Conservation (phyloP, 1,140 invertebrate genomes). For the Tetranychus cinnabarinus region DNA sequence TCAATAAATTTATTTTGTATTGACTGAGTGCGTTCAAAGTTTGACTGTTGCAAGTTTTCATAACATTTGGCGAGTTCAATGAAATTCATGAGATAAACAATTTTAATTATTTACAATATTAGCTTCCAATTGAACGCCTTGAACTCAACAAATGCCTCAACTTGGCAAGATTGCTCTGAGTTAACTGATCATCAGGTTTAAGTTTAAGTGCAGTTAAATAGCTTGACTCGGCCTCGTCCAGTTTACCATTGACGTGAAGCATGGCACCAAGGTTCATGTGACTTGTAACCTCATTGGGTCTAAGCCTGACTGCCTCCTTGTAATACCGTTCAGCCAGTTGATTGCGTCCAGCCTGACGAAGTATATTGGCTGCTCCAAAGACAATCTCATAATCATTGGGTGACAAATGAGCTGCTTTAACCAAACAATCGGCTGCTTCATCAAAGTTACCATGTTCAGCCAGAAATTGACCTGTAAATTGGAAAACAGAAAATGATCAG, state of each 20-base stretch:
- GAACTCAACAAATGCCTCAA: slow-evolving; percentile 26
- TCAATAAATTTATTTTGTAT: no score
- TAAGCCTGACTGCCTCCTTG: slow-evolving; percentile 37
- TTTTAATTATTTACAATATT: no score
- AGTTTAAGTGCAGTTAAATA: slow-evolving; percentile 56
- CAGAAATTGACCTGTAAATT: slow-evolving; percentile 53
- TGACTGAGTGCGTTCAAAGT: no score
- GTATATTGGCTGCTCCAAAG: slow-evolving; percentile 58
- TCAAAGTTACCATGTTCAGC: slow-evolving; percentile 42
- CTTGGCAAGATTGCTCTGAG: slow-evolving; percentile 63
- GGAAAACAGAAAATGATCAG: background rate
- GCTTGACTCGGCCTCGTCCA: slow-evolving; percentile 50
- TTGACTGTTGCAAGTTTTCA: no score
- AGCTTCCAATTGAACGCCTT: background rate
- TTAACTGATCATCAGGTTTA: slow-evolving; percentile 59
- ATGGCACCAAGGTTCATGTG: slow-evolving; percentile 85
- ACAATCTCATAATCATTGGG: slow-evolving; percentile 54
- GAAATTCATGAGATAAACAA: no score
- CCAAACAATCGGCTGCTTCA: slow-evolving; percentile 55
- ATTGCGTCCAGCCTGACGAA: slow-evolving; percentile 35
- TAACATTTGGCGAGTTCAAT: no score
- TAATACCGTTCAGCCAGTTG: slow-evolving; percentile 62
- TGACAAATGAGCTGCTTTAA: slow-evolving; percentile 43
- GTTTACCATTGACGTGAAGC: slow-evolving; percentile 68
- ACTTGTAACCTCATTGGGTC: slow-evolving; percentile 49